Conservation (phyloP, 2,888 invertebrate genomes). For the Lissonota sp. region DNA sequence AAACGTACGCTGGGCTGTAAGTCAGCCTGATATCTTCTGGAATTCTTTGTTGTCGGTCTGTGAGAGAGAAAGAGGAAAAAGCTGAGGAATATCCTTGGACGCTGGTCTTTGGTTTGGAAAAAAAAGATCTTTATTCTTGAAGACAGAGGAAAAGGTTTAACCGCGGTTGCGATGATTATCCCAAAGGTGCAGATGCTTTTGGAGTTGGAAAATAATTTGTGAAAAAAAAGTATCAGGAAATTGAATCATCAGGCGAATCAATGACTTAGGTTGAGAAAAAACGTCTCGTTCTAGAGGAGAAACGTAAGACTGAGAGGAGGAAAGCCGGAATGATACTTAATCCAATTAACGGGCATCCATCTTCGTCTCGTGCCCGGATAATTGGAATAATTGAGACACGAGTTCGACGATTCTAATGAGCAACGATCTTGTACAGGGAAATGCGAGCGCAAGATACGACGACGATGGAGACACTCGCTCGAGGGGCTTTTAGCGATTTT, state of each 20-base stretch:
- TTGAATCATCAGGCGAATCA: too few relatives aligned
- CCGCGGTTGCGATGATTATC: neutral
- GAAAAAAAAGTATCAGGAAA: too few relatives aligned
- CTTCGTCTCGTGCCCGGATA: conserved; percentile 41
- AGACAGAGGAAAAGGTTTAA: neutral
- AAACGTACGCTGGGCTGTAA: conserved; percentile 69
- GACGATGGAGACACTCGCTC: conserved; percentile 45
- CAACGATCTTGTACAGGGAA: conserved; percentile 28
- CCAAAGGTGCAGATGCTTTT: too few relatives aligned
- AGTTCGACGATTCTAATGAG: conserved; percentile 59
- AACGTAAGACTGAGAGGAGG: neutral
- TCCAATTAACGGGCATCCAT: conserved; percentile 45
- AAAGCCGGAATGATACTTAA: conserved; percentile 29
- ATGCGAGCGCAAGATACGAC: conserved; percentile 5
- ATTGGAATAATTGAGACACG: conserved; percentile 61
- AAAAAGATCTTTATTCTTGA: neutral
- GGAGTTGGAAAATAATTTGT: too few relatives aligned
- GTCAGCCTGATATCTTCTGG: conserved; percentile 69
- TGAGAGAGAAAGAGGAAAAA: conserved; percentile 37
- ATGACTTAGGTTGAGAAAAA: too few relatives aligned
- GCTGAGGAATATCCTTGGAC: conserved; percentile 15
- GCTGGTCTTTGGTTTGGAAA: conserved; percentile 12
- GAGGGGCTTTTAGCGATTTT: conserved; percentile 53
- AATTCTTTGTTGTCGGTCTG: conserved; percentile 38
- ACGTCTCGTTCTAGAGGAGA: neutral